A percentile compares a stretch with the other conserved stretches of the same genome.
Evolutionary conservation across 2,113 vertebrate genomes (phyloP).

Genomic region (Herpetotheres cachinnans): DNA sequence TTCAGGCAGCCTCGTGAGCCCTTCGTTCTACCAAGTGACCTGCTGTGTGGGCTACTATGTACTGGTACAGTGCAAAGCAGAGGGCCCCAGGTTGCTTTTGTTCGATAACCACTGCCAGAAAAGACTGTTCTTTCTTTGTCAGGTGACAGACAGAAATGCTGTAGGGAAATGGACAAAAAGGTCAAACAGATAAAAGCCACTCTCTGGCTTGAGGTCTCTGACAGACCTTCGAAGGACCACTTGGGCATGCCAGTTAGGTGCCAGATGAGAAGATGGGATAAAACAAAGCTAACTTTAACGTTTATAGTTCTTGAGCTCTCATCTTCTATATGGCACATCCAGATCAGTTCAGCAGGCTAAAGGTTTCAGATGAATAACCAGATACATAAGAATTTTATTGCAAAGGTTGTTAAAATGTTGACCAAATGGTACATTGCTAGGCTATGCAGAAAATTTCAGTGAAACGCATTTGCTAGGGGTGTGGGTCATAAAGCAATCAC

Average conservation of each 20-base stretch:
- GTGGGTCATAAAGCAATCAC: constrained; percentile 34
- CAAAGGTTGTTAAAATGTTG: constrained; percentile 36
- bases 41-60: background rate
- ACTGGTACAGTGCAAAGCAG: background rate
- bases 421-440: constrained; percentile 46
- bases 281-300: background rate
- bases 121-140: background rate
- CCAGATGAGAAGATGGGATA: background rate
- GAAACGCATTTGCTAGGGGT: constrained; percentile 5
- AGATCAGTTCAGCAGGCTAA: background rate
- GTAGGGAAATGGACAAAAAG: background rate
- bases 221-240: background rate
- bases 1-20: background rate
- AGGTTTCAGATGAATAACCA: constrained; percentile 44
- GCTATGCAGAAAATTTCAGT: constrained; percentile 26
- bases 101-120: background rate
- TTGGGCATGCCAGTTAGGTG: background rate
- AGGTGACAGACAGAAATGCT: background rate
- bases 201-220: background rate
- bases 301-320: background rate
- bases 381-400: constrained; percentile 35
- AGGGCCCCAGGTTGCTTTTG: background rate
- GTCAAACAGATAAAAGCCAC: background rate
- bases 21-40: background rate
- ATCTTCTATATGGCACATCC: background rate